Base-by-base conservation (phyloP, 2,888 invertebrate species). In the Anoplius nigerrimus region DNA sequence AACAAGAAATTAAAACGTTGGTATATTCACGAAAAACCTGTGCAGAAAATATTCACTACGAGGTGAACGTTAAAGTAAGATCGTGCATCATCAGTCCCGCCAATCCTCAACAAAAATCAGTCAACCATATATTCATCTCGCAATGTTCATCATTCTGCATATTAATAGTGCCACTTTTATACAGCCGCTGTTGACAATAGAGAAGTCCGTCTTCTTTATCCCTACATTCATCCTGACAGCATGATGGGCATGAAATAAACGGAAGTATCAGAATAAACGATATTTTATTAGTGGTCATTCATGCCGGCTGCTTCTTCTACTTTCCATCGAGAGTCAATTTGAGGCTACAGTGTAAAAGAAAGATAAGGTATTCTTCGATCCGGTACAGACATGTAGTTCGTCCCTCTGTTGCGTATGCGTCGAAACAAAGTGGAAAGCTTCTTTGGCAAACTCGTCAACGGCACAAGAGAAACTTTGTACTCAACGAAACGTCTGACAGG, bases 241-340 rank as follows among this genome's bases (percentile, higher is more conserved):
- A 22, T 66, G 69, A 55, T 52, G 60, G 75, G 69, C 70, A 78
- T 42, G 55, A 62, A 81, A 77, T 72, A 81, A 63, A 75, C 72
- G 46, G 65, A 80, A 81, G 79, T 84, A 83, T 83, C 83, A 84
- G 82, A 84, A 84, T 84, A 83, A 82, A 82, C 75, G 74, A 78
- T 81, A 74, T 72, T 84, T 83, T 84, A 84, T 84, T 83, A 77
- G 75, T 82, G 79, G 76, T 82, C 79, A 78, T 74, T 80, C 69
- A 77, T 79, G 48, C 48, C 48, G 62, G n/a, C 58, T 59, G 68
- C 66, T 63, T 66, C 58, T 54, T 54, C 75, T 75, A 68, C 60
- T 71, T 66, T 60, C 70, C 59, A 58, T 71, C 69, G 63, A 71
- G 61, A 65, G 63, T 57, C 46, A 11, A 51, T 61, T 52, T 66